A percentile compares a stretch with the other conserved stretches of the same genome.
phyloP scores from a whole-genome alignment of 2,797 vertebrate genomes.

The Taenioides sp. region DNA sequence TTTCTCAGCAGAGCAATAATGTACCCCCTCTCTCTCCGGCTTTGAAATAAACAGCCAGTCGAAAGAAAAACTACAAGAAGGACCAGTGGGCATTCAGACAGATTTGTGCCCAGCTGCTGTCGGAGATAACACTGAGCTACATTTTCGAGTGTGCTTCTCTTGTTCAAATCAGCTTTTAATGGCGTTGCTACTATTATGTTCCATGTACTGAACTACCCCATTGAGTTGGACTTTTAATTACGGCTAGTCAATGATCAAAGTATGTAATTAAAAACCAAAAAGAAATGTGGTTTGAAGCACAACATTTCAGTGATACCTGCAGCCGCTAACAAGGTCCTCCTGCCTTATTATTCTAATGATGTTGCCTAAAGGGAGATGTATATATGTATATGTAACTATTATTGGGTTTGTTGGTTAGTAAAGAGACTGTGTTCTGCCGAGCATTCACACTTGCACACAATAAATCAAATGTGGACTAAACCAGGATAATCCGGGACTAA shows the following conservation, averaged over 20 bases:
- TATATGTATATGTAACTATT: neutral
- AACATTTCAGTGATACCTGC: constrained; percentile 20
- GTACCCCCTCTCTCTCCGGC: neutral
- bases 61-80: neutral
- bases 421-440: too few species aligned
- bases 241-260: constrained; percentile 59
- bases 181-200: constrained; percentile 56
- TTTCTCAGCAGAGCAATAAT: constrained; percentile 3
- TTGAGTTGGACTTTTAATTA: constrained; percentile 68
- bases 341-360: constrained; percentile 3
- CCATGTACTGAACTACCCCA: constrained; percentile 69
- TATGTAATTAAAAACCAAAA: constrained; percentile 53
- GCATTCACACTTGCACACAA: too few species aligned
- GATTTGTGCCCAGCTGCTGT: constrained; percentile 31
- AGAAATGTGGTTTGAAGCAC: constrained; percentile 11
- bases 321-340: constrained; percentile 10
- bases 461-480: too few species aligned
- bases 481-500: too few species aligned
- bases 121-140: constrained; percentile 35
- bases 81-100: constrained; percentile 9
- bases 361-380: neutral
- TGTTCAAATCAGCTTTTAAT: constrained; percentile 47
- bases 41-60: neutral
- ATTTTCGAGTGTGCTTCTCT: constrained; percentile 40
- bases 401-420: too few species aligned